Percentiles rank a stretch among this genome's conserved stretches.
Evolutionary conservation across 2,113 vertebrate species (phyloP).

Genomic region (Ginglymostoma cirratum): DNA sequence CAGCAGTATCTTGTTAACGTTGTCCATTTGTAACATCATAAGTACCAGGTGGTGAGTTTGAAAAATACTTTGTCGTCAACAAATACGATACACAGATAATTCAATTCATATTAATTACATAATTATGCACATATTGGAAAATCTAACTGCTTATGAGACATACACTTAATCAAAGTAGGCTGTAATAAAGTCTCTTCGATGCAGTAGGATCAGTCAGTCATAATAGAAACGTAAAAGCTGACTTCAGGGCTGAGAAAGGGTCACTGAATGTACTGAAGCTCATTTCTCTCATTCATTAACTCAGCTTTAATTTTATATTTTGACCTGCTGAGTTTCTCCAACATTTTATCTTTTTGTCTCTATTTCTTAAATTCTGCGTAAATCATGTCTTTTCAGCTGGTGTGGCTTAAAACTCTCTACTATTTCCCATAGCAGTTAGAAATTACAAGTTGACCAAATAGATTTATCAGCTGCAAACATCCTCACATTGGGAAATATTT

Average conservation of each 20-base stretch:
- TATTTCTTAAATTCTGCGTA: too few species aligned
- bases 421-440: not conserved
- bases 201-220: not conserved
- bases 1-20: not conserved
- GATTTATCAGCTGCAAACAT: not conserved
- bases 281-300: not conserved
- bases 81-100: not conserved
- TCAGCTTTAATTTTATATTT: not conserved
- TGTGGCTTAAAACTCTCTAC: not conserved
- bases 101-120: constrained; percentile 2
- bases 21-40: not conserved
- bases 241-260: not conserved
- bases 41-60: not conserved
- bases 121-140: not conserved
- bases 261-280: not conserved
- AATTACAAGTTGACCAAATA: not conserved
- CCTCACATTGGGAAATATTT: not conserved
- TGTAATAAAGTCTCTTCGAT: not conserved
- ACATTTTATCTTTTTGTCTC: too few species aligned
- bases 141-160: constrained; percentile 13
- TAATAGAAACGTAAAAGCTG: not conserved
- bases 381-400: not conserved
- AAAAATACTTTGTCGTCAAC: not conserved
- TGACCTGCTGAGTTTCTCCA: not conserved
- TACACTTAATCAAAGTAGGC: not conserved